Conservation (phyloP, 2,113 vertebrate genomes). For the Balaenoptera acutorostrata region DNA sequence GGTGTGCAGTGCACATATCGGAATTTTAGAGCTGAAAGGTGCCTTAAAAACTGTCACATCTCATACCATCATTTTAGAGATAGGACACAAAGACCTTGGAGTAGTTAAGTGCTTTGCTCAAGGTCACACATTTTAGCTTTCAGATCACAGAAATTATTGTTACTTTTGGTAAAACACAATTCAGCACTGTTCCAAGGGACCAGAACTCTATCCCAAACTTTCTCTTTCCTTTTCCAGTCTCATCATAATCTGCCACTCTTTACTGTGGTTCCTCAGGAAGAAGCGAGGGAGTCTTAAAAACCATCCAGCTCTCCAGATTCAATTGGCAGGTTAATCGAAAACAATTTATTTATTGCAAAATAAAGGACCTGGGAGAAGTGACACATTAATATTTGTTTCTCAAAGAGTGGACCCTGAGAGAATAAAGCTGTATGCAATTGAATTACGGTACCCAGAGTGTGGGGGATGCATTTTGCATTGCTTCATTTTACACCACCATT, state of each 20-base stretch:
- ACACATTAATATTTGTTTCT: slow-evolving; percentile 81
- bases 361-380: slow-evolving; percentile 76
- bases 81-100: neutral
- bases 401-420: slow-evolving; percentile 70
- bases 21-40: neutral
- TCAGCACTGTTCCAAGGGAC: slow-evolving; percentile 52
- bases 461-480: slow-evolving; percentile 44
- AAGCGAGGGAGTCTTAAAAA: slow-evolving; percentile 79
- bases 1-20: no score
- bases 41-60: neutral
- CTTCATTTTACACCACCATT: slow-evolving; percentile 43
- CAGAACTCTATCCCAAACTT: neutral
- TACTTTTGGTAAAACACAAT: slow-evolving; percentile 37
- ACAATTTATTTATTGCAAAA: slow-evolving; percentile 81
- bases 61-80: neutral
- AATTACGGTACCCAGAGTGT: slow-evolving; percentile 41
- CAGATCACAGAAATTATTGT: neutral
- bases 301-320: slow-evolving; percentile 73
- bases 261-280: slow-evolving; percentile 74
- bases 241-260: slow-evolving; percentile 68
- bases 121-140: neutral
- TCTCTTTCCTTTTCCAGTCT: slow-evolving; percentile 34
- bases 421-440: slow-evolving; percentile 58
- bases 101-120: neutral
- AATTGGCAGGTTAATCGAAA: slow-evolving; percentile 81